Evolutionary conservation across 1,140 invertebrate species (phyloP).

Genomic region (Drosophila neocordata): DNA sequence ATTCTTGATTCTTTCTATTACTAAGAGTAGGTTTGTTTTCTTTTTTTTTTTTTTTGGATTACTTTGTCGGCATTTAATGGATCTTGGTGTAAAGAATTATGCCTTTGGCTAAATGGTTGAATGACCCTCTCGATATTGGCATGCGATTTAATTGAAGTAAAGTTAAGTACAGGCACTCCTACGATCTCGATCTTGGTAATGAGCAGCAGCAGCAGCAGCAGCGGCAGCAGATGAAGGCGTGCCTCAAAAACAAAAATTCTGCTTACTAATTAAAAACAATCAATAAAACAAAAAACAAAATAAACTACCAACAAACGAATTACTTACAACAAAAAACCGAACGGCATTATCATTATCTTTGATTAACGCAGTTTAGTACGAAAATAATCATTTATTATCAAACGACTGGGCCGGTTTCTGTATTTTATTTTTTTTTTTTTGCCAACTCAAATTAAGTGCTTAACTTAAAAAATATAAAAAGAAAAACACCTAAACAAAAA

Average conservation of each 20-base stretch:
- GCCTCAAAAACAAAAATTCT: constrained; percentile 41
- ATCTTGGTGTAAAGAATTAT: constrained; percentile 31
- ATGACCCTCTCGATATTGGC: constrained; percentile 47
- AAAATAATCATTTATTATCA: constrained; percentile 80
- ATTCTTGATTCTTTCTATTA: constrained; percentile 1
- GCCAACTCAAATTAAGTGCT: constrained; percentile 20
- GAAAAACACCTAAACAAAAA: constrained; percentile 1
- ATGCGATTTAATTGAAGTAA: constrained; percentile 37
- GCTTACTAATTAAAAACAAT: constrained; percentile 76
- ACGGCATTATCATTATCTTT: constrained; percentile 70
- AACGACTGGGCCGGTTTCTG: constrained; percentile 32
- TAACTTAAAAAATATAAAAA: not conserved
- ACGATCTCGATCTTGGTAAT: constrained; percentile 62
- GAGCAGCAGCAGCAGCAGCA: constrained; percentile 41
- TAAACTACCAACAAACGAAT: constrained; percentile 1
- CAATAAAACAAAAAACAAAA: constrained; percentile 50
- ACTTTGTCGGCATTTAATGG: constrained; percentile 24
- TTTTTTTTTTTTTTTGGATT: constrained; percentile 10
- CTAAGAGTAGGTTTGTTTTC: constrained; percentile 4
- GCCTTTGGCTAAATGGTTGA: constrained; percentile 47
- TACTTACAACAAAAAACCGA: constrained; percentile 31
- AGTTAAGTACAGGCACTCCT: constrained; percentile 51
- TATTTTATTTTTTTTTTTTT: constrained; percentile 40
- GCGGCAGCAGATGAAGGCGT: constrained; percentile 32
- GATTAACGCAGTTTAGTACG: constrained; percentile 76